Base-by-base conservation (phyloP, 2,888 invertebrate species). In the Pardosa pseudoannulata region DNA sequence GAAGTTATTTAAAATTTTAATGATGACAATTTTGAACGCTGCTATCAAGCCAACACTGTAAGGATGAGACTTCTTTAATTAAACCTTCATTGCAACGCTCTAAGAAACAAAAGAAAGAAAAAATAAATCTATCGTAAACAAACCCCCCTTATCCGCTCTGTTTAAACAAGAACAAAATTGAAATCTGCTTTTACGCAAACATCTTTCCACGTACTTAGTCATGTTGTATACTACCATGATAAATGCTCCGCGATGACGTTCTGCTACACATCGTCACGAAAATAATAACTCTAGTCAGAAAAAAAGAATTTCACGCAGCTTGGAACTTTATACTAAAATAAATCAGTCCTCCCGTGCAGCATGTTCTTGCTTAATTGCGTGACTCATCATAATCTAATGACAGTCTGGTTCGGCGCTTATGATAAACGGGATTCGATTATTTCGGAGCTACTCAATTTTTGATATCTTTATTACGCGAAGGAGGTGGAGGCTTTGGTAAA, bases 341-440 rank as follows among this genome's bases (percentile, higher is more conserved):
- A 70, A 70, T 70, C 70, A 70, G 70, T n/a, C 41, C 36, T 70
- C 13, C 36, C 36, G 65, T 73, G 31, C 39, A 23, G 19, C 29
- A 31, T 62, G 19, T 73, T 29, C 70, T 65, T 65, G 39, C 41
- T 28, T 68, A 80, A 80, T 80, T 50, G 73, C 80, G 80, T 80
- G 80, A 50, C 79, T 72, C 41, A 32, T 56, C 68, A 27, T 70
- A 70, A 27, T 31, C 27, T 74, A 80, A 73, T 72, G 79, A 72
- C 73, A 73, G 65, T 36, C 32, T 32, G 29, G 56, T 50, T 31
- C 29, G 62, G 31, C 41, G 70, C 39, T 62, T 74, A 41, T 81
- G 81, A 81, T 81, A 70, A 81, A 75, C 75, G 81, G 50, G 62
- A 70, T 81, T 81, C 81, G 74, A 81, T 81, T 81, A 81, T 70